phyloP scores from a whole-genome alignment of 2,113 vertebrate species.

The Spheniscus mendiculus region DNA sequence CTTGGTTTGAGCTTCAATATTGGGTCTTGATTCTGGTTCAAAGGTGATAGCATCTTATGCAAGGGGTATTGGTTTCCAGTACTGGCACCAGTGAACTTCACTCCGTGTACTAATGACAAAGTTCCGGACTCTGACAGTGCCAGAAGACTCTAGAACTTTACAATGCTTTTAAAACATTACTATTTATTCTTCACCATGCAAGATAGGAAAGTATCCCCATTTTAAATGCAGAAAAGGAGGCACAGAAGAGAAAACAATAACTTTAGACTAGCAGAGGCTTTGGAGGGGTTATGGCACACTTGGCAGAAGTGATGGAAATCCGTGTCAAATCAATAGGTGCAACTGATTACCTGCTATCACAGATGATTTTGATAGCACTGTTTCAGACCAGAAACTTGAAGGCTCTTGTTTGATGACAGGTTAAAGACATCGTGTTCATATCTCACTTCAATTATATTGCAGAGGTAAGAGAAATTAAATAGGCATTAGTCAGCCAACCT shows the following conservation, averaged over 20 bases:
- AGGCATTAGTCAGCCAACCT: neutral
- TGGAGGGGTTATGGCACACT: neutral
- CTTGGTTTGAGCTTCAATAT: neutral
- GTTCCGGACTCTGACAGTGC: neutral
- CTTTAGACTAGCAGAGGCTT: neutral
- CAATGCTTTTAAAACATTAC: neutral
- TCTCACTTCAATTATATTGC: neutral
- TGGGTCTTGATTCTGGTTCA: neutral
- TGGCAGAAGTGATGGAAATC: neutral
- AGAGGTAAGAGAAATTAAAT: neutral
- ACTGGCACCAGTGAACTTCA: neutral
- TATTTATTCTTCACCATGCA: neutral
- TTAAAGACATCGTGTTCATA: neutral
- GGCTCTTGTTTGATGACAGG: neutral
- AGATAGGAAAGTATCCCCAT: neutral
- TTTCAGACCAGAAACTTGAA: neutral
- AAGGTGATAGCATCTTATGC: neutral
- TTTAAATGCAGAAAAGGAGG: neutral
- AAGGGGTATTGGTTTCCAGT: neutral
- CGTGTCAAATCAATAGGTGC: neutral
- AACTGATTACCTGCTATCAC: neutral
- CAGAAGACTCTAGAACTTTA: neutral
- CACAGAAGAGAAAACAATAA: neutral
- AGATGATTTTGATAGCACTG: neutral
- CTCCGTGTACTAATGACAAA: neutral